phyloP scores from a whole-genome alignment of 2,797 vertebrate species.

The Oreortyx pictus region DNA sequence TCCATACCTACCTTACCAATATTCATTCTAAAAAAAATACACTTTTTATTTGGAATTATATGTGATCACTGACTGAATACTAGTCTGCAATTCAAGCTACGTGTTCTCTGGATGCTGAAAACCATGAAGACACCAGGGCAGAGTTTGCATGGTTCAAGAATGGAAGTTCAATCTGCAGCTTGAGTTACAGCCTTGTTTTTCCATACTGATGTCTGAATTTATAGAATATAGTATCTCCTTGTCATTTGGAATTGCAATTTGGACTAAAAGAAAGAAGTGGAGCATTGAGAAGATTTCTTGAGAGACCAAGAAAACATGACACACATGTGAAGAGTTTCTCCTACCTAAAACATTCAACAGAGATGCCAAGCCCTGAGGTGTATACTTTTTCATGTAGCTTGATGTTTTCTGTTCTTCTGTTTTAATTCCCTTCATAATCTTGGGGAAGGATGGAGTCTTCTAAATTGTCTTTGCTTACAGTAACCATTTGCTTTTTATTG shows the following conservation, averaged over 20 bases:
- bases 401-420: not conserved
- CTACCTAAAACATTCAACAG: not conserved
- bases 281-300: not conserved
- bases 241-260: not conserved
- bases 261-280: not conserved
- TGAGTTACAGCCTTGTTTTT: not conserved
- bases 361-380: not conserved
- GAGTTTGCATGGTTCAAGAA: not conserved
- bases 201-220: not conserved
- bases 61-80: conserved; percentile 2
- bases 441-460: not conserved
- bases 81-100: conserved; percentile 29
- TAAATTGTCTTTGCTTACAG: not conserved
- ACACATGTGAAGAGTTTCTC: not conserved
- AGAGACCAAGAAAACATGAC: not conserved
- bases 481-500: not conserved
- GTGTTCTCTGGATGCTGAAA: not conserved
- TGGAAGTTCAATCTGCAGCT: not conserved
- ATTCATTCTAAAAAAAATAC: conserved; percentile 55
- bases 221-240: not conserved
- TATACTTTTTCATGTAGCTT: not conserved
- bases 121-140: not conserved
- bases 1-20: conserved; percentile 43
- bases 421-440: not conserved
- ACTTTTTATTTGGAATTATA: conserved; percentile 27